Evolutionary conservation across 2,113 vertebrate genomes (phyloP).

Genomic region (Embiotoca jacksoni): DNA sequence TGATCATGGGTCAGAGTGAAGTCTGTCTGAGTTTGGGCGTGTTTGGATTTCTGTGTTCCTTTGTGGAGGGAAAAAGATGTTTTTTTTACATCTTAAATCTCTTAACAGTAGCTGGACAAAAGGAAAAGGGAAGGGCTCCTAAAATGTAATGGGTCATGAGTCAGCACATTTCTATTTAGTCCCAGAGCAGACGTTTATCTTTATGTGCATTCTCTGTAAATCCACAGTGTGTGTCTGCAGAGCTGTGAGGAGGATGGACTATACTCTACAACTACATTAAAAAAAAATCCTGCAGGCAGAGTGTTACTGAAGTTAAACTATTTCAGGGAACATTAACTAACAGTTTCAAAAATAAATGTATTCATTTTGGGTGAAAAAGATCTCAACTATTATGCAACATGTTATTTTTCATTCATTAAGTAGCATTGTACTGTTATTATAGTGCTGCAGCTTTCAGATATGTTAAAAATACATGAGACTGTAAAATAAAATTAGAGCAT

Average conservation of each 20-base stretch:
- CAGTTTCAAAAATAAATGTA: too few relatives aligned
- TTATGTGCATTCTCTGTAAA: not conserved
- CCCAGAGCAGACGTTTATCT: not conserved
- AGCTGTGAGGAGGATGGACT: not conserved
- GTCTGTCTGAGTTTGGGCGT: conserved; percentile 25
- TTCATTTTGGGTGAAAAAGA: too few relatives aligned
- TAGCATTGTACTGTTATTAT: too few relatives aligned
- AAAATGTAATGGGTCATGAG: conserved; percentile 12
- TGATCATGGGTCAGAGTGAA: conserved; percentile 25
- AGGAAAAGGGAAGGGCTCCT: conserved; percentile 9
- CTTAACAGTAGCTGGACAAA: conserved; percentile 22
- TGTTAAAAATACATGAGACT: too few relatives aligned
- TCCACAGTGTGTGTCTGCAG: conserved; percentile 3
- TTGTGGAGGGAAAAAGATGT: not conserved
- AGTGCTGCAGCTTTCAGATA: too few relatives aligned
- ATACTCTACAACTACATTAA: too few relatives aligned
- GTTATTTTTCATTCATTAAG: too few relatives aligned
- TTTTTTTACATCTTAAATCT: conserved; percentile 28
- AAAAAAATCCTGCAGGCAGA: too few relatives aligned
- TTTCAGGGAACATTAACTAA: too few relatives aligned
- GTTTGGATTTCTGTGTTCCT: conserved; percentile 46
- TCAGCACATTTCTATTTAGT: not conserved
- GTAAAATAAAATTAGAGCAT: too few relatives aligned
- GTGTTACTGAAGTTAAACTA: too few relatives aligned
- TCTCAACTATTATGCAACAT: too few relatives aligned